A percentile compares a stretch with the other conserved stretches of the same genome.
Conservation (phyloP, 2,797 vertebrate genomes). For the Lepidocolaptes lacrymiger region DNA sequence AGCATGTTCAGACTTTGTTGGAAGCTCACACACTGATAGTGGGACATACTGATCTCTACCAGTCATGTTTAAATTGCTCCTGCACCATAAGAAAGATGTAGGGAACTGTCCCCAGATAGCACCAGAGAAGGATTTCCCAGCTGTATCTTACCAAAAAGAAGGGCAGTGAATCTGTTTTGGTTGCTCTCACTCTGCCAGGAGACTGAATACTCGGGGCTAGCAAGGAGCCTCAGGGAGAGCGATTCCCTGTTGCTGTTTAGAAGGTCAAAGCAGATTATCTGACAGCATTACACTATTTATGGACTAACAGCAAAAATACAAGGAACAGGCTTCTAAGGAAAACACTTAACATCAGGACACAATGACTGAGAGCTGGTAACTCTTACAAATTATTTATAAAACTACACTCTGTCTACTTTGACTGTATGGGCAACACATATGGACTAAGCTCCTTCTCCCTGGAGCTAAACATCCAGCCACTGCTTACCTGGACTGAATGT, state of each 20-base stretch:
- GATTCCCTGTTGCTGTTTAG: neutral
- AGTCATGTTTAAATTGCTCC: neutral
- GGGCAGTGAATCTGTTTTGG: neutral
- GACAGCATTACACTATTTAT: neutral
- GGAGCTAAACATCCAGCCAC: neutral
- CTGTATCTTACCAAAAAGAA: neutral
- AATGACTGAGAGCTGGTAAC: neutral
- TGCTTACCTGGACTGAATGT: neutral
- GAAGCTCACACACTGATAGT: neutral
- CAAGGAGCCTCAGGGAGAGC: neutral
- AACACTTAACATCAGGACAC: neutral
- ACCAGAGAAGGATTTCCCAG: neutral
- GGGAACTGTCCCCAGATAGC: neutral
- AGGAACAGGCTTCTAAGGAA: neutral
- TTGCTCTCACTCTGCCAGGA: neutral
- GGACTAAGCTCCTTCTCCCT: neutral
- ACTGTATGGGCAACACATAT: rapidly evolving
- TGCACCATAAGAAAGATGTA: neutral
- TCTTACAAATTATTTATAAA: neutral
- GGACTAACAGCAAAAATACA: neutral
- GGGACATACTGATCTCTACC: neutral
- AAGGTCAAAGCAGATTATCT: neutral
- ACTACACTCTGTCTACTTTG: neutral
- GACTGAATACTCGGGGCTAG: neutral
- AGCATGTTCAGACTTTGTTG: conserved; percentile 1